Evolutionary conservation across 1,140 invertebrate species (phyloP), one percentile per base, ranked within the genome.

Genomic region (Leguminivora glycinivorella): DNA sequence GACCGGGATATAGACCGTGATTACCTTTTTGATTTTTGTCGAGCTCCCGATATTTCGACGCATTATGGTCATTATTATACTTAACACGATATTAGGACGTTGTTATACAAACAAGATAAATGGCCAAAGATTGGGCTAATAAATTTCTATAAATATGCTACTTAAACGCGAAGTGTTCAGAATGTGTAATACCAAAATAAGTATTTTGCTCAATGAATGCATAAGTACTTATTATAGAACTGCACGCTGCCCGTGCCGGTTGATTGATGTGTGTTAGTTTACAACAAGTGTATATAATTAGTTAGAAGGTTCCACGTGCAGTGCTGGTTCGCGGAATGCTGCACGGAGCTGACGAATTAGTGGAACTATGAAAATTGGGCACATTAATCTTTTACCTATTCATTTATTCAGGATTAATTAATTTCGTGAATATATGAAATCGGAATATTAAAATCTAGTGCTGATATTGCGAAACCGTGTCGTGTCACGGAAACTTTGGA

Each of bases 211-310:
- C 31, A 67, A 43, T 67, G 19, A 40, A 25, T 9, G 34, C 38
- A 67, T 67, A 34, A 2, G 31, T 34, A 34, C 31, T 34, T 34
- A 31, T 31, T 6, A 7, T 38, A 17, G 38, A 67, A 67, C 19
- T 10, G 22, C 43, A 1, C 67, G 73, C 60, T 25, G 74, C 72
- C 72, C 75, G 72, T 75, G 68, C 67, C 69, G 70, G 69, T 81
- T 84, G 85, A 85, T 83, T 82, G 81, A 84, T 81, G 80, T 71
- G 75, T 78, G 79, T 77, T 76, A 71, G 75, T 80, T 83, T 79
- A 75, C 76, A 79, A 72, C 79, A 75, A 80, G 77, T 83, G 72
- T 82, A 84, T 82, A 84, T 83, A 85, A 85, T 85, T 84, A 82
- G 67, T 68, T 78, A 71, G 72, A 77, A 77, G 76, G 77, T 79